Evolutionary conservation across 1,140 invertebrate species (phyloP).

Genomic region (Dendrolimus kikuchii): DNA sequence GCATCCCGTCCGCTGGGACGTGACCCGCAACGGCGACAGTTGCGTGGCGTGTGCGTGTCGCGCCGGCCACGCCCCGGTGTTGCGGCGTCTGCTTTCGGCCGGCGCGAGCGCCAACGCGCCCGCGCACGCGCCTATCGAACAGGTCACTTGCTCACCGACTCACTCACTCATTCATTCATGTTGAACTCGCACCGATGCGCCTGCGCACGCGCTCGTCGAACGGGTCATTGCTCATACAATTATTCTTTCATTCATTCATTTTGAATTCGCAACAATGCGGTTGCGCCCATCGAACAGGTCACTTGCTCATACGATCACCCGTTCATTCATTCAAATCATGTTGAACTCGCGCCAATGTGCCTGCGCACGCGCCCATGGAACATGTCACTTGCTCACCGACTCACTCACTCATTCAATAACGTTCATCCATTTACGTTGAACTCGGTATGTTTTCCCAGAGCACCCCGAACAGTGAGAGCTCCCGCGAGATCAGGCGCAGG

Average conservation of each 20-base stretch:
- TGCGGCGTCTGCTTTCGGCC: constrained; percentile 79
- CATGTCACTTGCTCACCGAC: constrained; percentile 75
- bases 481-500: constrained; percentile 26
- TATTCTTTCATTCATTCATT: too few species aligned
- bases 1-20: constrained; percentile 26
- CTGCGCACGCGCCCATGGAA: constrained; percentile 80
- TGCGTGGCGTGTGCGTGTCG: constrained; percentile 79
- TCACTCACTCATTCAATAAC: constrained; percentile 10
- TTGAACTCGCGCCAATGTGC: constrained; percentile 83
- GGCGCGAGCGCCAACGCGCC: constrained; percentile 83
- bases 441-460: constrained; percentile 1
- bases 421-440: background rate
- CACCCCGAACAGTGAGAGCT: constrained; percentile 5
- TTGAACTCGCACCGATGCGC: too few species aligned
- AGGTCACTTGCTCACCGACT: constrained; percentile 1
- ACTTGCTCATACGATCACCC: too few species aligned
- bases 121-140: constrained; percentile 53
- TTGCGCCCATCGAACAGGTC: too few species aligned
- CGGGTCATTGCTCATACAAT: too few species aligned
- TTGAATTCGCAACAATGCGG: too few species aligned
- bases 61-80: constrained; percentile 83
- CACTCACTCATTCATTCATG: too few species aligned
- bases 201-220: too few species aligned
- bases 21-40: constrained; percentile 28
- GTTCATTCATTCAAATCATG: constrained; percentile 66